Conservation (phyloP, 2,797 vertebrate genomes). For the Chelon labrosus region DNA sequence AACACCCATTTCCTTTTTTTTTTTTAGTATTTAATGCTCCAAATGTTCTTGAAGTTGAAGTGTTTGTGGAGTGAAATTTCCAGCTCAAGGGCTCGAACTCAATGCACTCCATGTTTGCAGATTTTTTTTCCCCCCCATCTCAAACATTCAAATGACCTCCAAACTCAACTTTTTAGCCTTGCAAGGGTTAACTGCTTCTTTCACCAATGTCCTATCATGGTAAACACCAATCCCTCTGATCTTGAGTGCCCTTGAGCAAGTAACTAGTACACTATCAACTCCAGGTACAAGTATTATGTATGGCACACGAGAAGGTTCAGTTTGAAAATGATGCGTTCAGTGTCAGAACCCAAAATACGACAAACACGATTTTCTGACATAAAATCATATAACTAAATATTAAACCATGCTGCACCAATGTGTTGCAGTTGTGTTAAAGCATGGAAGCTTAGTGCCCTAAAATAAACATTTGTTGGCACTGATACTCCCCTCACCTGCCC, state of each 20-base stretch:
- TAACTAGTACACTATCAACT: neutral
- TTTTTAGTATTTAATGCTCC: neutral
- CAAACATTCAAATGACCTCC: constrained; percentile 8
- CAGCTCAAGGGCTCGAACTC: neutral
- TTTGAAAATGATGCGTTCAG: neutral
- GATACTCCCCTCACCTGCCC: no score
- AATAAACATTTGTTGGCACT: no score
- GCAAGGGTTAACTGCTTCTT: neutral
- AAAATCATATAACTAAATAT: neutral
- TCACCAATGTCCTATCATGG: neutral
- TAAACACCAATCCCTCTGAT: neutral
- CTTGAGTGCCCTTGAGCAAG: constrained; percentile 14
- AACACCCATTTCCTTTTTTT: neutral
- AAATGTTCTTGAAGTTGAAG: neutral
- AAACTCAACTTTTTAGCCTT: neutral
- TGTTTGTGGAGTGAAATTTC: neutral
- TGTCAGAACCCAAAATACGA: neutral
- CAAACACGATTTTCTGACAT: neutral
- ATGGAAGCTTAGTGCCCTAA: no score
- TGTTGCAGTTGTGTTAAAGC: no score
- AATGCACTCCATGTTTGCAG: no score
- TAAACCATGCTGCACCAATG: no score
- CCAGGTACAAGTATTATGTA: neutral
- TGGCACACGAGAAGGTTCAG: neutral
- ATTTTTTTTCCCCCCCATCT: neutral